Evolutionary conservation across 2,888 invertebrate species (phyloP).

Genomic region (Tolmerus cingulatus): DNA sequence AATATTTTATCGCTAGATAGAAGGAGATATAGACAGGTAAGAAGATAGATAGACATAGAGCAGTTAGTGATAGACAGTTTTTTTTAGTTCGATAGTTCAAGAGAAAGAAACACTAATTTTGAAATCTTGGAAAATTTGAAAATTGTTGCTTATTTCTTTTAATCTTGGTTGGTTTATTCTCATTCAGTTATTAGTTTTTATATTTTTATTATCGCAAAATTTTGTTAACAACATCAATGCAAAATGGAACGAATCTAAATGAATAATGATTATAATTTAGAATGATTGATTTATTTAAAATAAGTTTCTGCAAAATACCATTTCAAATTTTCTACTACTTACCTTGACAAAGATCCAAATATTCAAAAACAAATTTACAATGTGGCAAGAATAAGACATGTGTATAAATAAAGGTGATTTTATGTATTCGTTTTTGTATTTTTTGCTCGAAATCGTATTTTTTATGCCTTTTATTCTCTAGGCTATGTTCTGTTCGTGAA

Average conservation of each 20-base stretch:
- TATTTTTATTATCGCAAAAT: constrained; percentile 41
- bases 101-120: constrained; percentile 20
- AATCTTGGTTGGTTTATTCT: constrained; percentile 36
- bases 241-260: background rate
- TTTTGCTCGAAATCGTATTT: no score
- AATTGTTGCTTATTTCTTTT: constrained; percentile 16
- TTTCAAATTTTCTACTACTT: background rate
- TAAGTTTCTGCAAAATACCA: background rate
- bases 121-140: constrained; percentile 13
- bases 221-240: background rate
- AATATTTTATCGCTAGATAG: background rate
- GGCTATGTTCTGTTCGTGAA: no score
- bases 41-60: constrained; percentile 27
- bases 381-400: no score
- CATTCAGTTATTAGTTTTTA: background rate
- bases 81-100: constrained; percentile 1
- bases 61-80: constrained; percentile 19
- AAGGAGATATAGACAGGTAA: background rate
- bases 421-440: no score
- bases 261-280: background rate
- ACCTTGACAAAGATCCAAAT: background rate
- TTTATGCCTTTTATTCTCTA: no score
- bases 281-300: background rate
- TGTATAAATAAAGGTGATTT: no score
- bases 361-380: background rate